Base-by-base conservation (phyloP, 1,140 invertebrate species). In the Episyrphus balteatus region DNA sequence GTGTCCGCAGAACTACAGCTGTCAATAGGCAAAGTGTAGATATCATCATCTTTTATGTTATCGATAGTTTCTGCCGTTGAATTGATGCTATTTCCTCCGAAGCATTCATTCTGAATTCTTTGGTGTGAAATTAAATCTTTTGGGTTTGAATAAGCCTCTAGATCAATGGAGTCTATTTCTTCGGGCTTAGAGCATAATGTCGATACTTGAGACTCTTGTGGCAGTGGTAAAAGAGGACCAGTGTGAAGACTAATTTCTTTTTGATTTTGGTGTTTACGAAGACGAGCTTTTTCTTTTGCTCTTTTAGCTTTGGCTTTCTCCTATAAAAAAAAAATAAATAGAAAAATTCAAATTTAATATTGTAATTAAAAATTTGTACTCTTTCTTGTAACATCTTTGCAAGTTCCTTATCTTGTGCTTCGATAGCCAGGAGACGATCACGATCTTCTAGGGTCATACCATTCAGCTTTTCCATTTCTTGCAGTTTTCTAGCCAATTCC, bases 371-470 rank as follows among this genome's bases (percentile, higher is more conserved):
- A 37, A 37, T 44, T 58, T 48, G 57, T 56, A 78, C 85, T 60
- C 85, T 81, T 61, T 94, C 90, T 64, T 96, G 90, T 36, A 96
- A 72, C 62, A 94, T 79, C 58, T 83, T 79, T 1, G 92, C 92
- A 3, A 95, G 71, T 68, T 94, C 88, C 41, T 87, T 81, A 66
- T 96, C 92, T 64, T 94, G 90, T 5, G 85, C 85, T 70, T 96
- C 91, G 43, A 94, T 90, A 9, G 88, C 88, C 49, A 86, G 75
- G 58, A 81, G 47, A 12, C 65, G 77, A 69, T 91, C 86, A 1
- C 55, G 52, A 34, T 62, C 55, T 48, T 65, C 61, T 33, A 62
- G 56, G 0, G 55, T 52, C 21, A 62, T 73, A 52, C 77, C 74
- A 47, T 78, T 71, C 12, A 76, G 75, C 53, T 78, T 79, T 48